phyloP scores from a whole-genome alignment of 1,140 invertebrate species.

The Atta cephalotes region DNA sequence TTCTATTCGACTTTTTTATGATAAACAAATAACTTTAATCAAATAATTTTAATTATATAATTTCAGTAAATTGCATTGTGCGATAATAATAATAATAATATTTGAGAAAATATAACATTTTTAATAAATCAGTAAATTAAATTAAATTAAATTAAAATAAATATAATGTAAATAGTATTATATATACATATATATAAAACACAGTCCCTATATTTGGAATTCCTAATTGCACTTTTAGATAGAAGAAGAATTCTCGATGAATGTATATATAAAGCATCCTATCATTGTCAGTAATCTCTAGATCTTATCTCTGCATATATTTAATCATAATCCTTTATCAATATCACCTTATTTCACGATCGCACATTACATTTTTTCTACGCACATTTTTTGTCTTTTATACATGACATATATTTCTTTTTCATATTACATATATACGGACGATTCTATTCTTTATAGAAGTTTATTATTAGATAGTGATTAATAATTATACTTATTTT shows the following conservation, averaged over 20 bases:
- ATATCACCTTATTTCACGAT: slow-evolving; percentile 28
- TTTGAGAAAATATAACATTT: background rate
- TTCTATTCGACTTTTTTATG: too few species aligned
- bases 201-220: slow-evolving; percentile 10
- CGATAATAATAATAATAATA: background rate
- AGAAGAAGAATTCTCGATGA: background rate
- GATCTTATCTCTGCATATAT: slow-evolving; percentile 23
- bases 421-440: background rate
- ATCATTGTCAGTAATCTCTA: slow-evolving; percentile 51
- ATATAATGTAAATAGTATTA: slow-evolving; percentile 23
- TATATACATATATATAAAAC: background rate
- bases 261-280: slow-evolving; percentile 59
- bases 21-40: too few species aligned
- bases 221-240: slow-evolving; percentile 47
- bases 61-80: background rate
- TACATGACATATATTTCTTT: slow-evolving; percentile 1
- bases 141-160: background rate
- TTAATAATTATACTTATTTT: too few species aligned
- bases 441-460: background rate
- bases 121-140: background rate
- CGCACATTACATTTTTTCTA: slow-evolving; percentile 42
- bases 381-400: slow-evolving; percentile 30
- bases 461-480: too few species aligned
- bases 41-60: background rate
- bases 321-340: slow-evolving; percentile 19